Evolutionary conservation across 2,113 vertebrate genomes (phyloP).

Genomic region (Mohoua ochrocephala): DNA sequence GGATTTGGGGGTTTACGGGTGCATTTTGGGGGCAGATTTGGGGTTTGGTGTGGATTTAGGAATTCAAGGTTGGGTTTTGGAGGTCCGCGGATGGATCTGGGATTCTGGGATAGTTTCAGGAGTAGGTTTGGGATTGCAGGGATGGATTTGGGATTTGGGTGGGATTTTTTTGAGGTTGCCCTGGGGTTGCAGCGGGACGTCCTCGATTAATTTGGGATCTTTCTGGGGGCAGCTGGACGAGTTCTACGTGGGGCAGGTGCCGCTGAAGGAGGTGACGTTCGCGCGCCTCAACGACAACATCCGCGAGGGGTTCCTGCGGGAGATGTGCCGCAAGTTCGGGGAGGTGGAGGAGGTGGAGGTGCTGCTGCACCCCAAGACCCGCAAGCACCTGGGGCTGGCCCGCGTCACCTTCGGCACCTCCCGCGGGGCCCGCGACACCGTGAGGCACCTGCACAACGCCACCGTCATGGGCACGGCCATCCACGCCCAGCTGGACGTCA

Average conservation of each 20-base stretch:
- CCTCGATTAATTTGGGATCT: not conserved
- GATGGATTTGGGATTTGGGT: not conserved
- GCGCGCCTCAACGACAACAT: constrained; percentile 93
- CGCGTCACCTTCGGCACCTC: constrained; percentile 89
- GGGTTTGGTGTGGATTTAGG: not conserved
- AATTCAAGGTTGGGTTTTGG: not conserved
- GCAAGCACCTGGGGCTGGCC: constrained; percentile 90
- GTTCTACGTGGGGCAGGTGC: constrained; percentile 89
- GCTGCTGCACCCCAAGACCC: constrained; percentile 86
- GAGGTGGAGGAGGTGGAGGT: constrained; percentile 94
- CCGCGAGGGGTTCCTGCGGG: constrained; percentile 87
- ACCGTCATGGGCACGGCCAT: constrained; percentile 38
- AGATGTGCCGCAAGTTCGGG: constrained; percentile 92
- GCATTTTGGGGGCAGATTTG: not conserved
- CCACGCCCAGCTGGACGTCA: not conserved
- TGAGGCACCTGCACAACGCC: constrained; percentile 89
- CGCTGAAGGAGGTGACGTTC: constrained; percentile 92
- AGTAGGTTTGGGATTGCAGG: no score
- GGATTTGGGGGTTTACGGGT: not conserved
- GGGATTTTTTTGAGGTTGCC: no score
- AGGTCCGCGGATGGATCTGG: no score
- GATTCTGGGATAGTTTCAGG: no score
- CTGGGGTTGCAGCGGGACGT: no score
- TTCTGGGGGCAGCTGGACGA: constrained; percentile 68
- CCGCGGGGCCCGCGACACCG: constrained; percentile 88